phyloP scores from a whole-genome alignment of 2,888 invertebrate species.

The Cecidostiba fungosa region DNA sequence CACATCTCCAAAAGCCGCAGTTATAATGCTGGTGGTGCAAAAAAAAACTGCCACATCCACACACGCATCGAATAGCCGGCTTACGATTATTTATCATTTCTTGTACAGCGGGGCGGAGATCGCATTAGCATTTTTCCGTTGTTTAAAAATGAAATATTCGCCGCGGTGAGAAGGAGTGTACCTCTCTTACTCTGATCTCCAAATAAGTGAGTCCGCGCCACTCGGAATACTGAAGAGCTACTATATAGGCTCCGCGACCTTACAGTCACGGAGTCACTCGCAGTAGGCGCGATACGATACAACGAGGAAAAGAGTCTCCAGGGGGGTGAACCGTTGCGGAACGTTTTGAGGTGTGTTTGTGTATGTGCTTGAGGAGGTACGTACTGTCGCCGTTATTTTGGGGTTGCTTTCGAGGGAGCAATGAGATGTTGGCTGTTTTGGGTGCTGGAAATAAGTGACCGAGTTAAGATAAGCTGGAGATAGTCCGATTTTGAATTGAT shows the following conservation, averaged over 20 bases:
- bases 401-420: too few species aligned
- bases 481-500: background rate
- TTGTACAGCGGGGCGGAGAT: constrained; percentile 72
- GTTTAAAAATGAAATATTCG: constrained; percentile 80
- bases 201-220: constrained; percentile 79
- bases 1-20: background rate
- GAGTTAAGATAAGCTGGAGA: background rate
- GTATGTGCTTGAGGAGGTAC: too few species aligned
- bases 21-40: constrained; percentile 69
- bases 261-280: constrained; percentile 28
- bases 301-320: constrained; percentile 12
- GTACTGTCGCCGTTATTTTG: background rate
- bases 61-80: constrained; percentile 65
- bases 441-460: background rate
- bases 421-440: too few species aligned
- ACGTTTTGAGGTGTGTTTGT: background rate
- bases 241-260: background rate
- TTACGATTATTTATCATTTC: constrained; percentile 78
- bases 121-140: constrained; percentile 80
- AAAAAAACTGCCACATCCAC: constrained; percentile 72
- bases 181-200: constrained; percentile 76
- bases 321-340: constrained; percentile 1
- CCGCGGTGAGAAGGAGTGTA: constrained; percentile 68
- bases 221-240: constrained; percentile 76
- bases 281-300: constrained; percentile 31